Conservation (phyloP, 2,113 vertebrate species). For the Ceyx margarethae region DNA sequence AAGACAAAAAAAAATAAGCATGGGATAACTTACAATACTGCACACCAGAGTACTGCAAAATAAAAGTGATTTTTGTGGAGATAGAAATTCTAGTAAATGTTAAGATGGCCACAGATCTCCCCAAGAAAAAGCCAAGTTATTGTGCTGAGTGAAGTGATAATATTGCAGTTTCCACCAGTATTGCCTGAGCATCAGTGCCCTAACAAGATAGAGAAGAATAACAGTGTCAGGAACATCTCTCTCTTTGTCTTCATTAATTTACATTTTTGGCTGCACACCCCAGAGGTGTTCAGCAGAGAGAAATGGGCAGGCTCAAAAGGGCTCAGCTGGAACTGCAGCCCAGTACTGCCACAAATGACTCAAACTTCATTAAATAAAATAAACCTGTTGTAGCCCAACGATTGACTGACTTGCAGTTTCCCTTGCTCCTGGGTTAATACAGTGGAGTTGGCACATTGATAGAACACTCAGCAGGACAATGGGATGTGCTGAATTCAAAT, state of each 20-base stretch:
- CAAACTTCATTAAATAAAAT: constrained; percentile 60
- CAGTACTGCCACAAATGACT: constrained; percentile 41
- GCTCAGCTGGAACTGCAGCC: constrained; percentile 55
- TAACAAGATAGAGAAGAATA: constrained; percentile 11
- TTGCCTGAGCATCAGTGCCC: neutral
- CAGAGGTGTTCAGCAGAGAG: constrained; percentile 20
- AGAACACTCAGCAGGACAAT: constrained; percentile 56
- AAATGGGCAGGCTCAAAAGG: constrained; percentile 29
- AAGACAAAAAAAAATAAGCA: neutral
- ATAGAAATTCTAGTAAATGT: neutral
- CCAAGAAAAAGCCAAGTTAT: neutral
- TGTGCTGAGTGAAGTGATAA: neutral
- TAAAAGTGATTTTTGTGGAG: neutral
- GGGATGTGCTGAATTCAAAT: constrained; percentile 54
- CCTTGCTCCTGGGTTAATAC: constrained; percentile 43
- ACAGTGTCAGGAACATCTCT: neutral
- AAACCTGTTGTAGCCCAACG: constrained; percentile 39
- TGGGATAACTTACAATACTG: neutral
- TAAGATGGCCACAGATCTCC: neutral
- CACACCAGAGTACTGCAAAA: neutral
- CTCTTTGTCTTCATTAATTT: constrained; percentile 63
- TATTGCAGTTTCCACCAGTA: neutral
- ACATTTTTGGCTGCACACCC: constrained; percentile 33
- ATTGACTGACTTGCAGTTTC: constrained; percentile 50
- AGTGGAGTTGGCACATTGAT: constrained; percentile 37